Conservation (phyloP, 2,113 vertebrate genomes). For the Anarhynchus alexandrinus region DNA sequence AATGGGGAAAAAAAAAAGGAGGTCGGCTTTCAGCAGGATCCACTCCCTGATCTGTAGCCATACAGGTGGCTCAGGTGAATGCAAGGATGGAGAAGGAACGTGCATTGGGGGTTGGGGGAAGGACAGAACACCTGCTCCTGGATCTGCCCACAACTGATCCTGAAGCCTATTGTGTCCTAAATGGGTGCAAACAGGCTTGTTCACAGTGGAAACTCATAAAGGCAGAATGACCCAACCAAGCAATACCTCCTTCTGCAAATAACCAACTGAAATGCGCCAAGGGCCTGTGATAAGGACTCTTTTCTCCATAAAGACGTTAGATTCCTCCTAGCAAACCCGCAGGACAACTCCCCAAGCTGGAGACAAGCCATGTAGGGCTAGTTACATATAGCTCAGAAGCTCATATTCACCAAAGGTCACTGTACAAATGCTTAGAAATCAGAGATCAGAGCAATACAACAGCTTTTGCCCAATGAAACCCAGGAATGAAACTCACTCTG, state of each 20-base stretch:
- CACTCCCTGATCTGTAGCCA: accelerated
- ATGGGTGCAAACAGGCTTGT: not conserved
- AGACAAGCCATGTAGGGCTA: not conserved
- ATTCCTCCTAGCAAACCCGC: not conserved
- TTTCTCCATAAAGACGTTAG: not conserved
- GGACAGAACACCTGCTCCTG: not conserved
- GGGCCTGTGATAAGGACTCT: not conserved
- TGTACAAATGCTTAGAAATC: not conserved
- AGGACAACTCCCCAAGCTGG: not conserved
- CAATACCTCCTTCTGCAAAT: not conserved
- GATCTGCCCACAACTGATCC: not conserved
- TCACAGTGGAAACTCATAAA: not conserved
- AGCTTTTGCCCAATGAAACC: not conserved
- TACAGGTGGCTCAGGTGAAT: not conserved
- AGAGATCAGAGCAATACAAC: not conserved
- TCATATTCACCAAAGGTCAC: accelerated
- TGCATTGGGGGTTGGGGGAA: accelerated
- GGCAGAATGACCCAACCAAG: not conserved
- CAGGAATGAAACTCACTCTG: slow-evolving; percentile 75
- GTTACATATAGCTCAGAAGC: not conserved
- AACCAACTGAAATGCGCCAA: not conserved
- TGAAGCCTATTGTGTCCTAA: not conserved
- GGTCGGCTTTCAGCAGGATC: not conserved
- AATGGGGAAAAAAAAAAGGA: not conserved
- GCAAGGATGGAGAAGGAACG: not conserved